Percentiles rank a stretch among this genome's conserved stretches.
phyloP scores from a whole-genome alignment of 2,113 vertebrate genomes.

The Neogobius melanostomus region DNA sequence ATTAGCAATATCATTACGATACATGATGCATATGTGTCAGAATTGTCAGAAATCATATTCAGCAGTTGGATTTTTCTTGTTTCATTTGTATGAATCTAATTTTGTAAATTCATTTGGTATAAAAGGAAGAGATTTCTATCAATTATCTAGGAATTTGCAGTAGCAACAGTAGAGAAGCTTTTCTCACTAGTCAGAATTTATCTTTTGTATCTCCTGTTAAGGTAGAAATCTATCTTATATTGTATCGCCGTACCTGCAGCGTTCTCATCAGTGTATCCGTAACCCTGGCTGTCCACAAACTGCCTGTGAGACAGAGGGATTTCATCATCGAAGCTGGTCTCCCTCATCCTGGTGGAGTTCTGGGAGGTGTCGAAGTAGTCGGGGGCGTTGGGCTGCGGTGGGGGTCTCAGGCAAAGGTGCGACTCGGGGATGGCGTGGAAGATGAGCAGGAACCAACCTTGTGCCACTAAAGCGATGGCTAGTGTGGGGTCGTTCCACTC shows the following conservation, averaged over 20 bases:
- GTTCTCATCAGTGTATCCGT: conserved; percentile 90
- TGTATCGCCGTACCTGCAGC: conserved; percentile 79
- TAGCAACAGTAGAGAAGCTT: background rate
- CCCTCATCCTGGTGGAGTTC: conserved; percentile 89
- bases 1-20: background rate
- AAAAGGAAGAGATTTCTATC: too few relatives aligned
- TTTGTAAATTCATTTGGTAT: too few relatives aligned
- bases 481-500: conserved; percentile 89
- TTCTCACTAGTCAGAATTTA: background rate
- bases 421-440: conserved; percentile 92
- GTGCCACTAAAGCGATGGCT: conserved; percentile 89
- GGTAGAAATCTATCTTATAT: background rate
- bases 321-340: conserved; percentile 95
- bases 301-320: conserved; percentile 89
- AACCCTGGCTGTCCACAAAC: conserved; percentile 96
- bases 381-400: conserved; percentile 88
- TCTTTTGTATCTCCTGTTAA: background rate
- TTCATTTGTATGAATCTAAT: too few relatives aligned
- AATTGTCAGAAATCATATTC: too few relatives aligned
- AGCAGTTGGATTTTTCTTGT: too few relatives aligned
- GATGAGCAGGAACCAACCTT: conserved; percentile 93
- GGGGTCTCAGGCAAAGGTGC: conserved; percentile 85
- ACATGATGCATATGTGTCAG: background rate
- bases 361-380: conserved; percentile 97
- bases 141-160: too few relatives aligned